Base-by-base conservation (phyloP, 1,140 invertebrate genomes). In the Meloidogyne chitwoodi region DNA sequence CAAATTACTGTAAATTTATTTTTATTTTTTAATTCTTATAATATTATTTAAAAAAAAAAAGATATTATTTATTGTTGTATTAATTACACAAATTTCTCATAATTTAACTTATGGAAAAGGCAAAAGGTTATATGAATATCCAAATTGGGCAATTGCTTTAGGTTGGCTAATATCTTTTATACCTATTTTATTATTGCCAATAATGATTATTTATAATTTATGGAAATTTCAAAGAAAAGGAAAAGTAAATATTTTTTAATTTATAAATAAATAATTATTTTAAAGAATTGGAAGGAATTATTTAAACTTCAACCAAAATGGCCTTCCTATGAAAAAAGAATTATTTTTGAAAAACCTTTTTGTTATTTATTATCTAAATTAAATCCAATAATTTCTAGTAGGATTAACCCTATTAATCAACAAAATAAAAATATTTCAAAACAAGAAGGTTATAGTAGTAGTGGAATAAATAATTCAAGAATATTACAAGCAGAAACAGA, bases 221-320 rank as follows among this genome's bases (percentile, higher is more conserved):
- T 31, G 41, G n/a, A 80, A 80, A 69, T 80, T 80, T 65, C 29
- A 41, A 24, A 11, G 24, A 24, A 75, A 80, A 68, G 68, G 79
- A 78, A 78, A 56, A 34, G 79, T 80, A 29, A 38, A 70, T 74
- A 34, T 29, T 56, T 71, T 29, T 22, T 10, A 19, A 19, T 3
- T 5, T 34, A 31, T 29, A 73, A 48, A 61, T 44, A 14, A 16
- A 61, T 22, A 44, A 70, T 27, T 26, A 0, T 22, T 12, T 76
- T 77, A 16, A 48, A 83, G 81, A 82, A 69, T 56, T 77, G 74
- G 79, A 27, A 31, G 31, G 80, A 81, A 61, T 19, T 81, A 38
- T 80, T 81, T 41, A 78, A 81, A 2, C 70, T 81, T 22, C 80
- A 81, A 62, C 81, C 80, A 10, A 81, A 81, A 79, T 81, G 80